Evolutionary conservation across 1,140 invertebrate species (phyloP), one percentile per base, ranked within the genome.

Genomic region (Drosophila nigrodunni): DNA sequence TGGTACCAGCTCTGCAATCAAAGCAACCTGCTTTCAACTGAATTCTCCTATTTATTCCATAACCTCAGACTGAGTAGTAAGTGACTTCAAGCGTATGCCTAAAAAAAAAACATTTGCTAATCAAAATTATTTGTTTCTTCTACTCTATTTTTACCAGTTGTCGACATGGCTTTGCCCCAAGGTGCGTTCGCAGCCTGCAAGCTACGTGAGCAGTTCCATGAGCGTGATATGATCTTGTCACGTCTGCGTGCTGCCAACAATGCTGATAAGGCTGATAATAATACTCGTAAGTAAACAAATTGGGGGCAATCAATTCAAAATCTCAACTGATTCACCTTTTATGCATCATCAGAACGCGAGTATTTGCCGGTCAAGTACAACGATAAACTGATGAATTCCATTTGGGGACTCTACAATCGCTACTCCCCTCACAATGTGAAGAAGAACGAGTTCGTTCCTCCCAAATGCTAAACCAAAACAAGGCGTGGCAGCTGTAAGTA

Each of bases 401-500:
- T 97, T 91, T 97, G 97, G 97, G 97, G 97, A 8, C 92, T 96
- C 57, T 97, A 97, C 93, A 97, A 97, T 91, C 95, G 95, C 47
- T 97, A 97, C 87, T 97, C 96, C 1, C 95, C 96, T 2, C 96
- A 97, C 83, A 97, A 97, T 91, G 95, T 97, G 72, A 97, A 97
- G 93, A 96, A 96, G 86, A 95, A 96, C 80, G 95, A 95, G 76
- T 95, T 96, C 82, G 94, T 93, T 68, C 83, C 93, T 80, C 92
- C 67, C 41, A 69, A 93, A 74, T 92, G 81, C 71, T 91, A 87
- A 92, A 93, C 93, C 71, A 85, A 85, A 60, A 2, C 30, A 9
- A 11, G 71, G 80, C 93, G 90, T 93, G 93, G 90, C 92, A 92
- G 94, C 37, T 70, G 80, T 94, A 93, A 93, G 94, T 94, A 83